Evolutionary conservation across 1,140 invertebrate genomes (phyloP), one percentile per base, ranked within the genome.

Genomic region (Trigoniulus corallinus): DNA sequence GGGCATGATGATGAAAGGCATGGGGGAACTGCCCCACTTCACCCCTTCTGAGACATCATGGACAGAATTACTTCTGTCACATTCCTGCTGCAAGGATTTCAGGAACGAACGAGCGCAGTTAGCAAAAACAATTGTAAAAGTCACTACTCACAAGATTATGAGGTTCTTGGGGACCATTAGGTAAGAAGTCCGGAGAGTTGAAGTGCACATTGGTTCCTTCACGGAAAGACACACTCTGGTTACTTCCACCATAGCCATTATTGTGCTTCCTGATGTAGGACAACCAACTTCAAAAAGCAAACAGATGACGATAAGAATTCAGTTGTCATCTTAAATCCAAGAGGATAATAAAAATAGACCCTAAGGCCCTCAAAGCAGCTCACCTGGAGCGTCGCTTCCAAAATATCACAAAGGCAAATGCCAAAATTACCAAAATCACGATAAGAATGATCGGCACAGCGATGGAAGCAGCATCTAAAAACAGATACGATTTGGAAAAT

Each of bases 121-220:
- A 44, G 4, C 7, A 44, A 7, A 24, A 21, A 24, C 12, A 7
- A 44, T 7, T 44, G 12, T 44, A 21, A 34, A 7, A 34, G 29
- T 34, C 7, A 34, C 15, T 34, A 7, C 29, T 15, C 15, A 34
- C 29, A 7, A 44, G 7, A 24, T 44, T 44, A 7, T 44, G 42
- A 7, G 18, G 42, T 7, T 44, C 42, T 7, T 44, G 4, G 4
- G 42, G 24, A 10, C 58, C 58, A 49, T 61, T 58, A 37, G 48
- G 47, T 54, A 58, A 58, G 39, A 62, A 61, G 15, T 52, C 55
- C 12, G 60, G 53, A 18, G 58, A 57, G 46, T 37, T 81, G 68
- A 94, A 92, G 67, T 93, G 88, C 25, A 93, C 87, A 64, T 93
- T 94, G 25, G 85, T 89, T 46, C 89, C 89, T 64, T 88, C 86